phyloP scores from a whole-genome alignment of 2,888 invertebrate genomes.

The Drepana falcataria region DNA sequence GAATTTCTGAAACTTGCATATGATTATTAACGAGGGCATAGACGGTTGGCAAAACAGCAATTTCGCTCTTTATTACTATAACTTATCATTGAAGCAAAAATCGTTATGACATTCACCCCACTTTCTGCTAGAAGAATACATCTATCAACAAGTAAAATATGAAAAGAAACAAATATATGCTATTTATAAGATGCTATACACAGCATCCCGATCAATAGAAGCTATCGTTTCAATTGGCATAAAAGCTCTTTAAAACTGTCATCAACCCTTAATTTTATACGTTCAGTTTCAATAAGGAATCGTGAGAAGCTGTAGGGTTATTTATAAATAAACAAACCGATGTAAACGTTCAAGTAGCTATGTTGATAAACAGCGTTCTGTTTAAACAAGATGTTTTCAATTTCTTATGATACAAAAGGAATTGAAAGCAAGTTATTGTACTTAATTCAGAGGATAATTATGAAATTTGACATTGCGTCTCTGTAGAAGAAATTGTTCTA shows the following conservation, averaged over 20 bases:
- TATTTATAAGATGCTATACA: too few species aligned
- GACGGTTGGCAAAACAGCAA: too few species aligned
- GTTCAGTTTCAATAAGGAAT: conserved; percentile 25
- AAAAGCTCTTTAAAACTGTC: background rate
- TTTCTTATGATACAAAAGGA: conserved; percentile 34
- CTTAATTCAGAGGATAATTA: conserved; percentile 15
- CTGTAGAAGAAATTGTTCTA: conserved; percentile 61
- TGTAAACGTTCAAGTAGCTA: conserved; percentile 39
- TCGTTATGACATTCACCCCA: too few species aligned
- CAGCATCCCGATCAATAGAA: too few species aligned
- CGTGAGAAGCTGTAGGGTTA: conserved; percentile 39
- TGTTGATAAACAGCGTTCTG: conserved; percentile 54
- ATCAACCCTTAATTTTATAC: background rate
- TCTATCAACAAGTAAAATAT: too few species aligned
- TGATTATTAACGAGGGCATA: too few species aligned
- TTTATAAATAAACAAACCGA: conserved; percentile 52
- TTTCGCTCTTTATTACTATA: too few species aligned
- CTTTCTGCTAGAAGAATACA: too few species aligned
- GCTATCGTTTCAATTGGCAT: too few species aligned
- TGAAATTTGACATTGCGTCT: conserved; percentile 47
- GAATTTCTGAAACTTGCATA: too few species aligned
- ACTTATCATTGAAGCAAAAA: too few species aligned
- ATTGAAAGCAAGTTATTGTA: conserved; percentile 5
- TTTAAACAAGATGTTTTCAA: conserved; percentile 47
- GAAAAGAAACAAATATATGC: too few species aligned